A percentile compares a stretch with the other conserved stretches of the same genome.
Conservation (phyloP, 2,888 invertebrate species). For the Aporophyla nigra region DNA sequence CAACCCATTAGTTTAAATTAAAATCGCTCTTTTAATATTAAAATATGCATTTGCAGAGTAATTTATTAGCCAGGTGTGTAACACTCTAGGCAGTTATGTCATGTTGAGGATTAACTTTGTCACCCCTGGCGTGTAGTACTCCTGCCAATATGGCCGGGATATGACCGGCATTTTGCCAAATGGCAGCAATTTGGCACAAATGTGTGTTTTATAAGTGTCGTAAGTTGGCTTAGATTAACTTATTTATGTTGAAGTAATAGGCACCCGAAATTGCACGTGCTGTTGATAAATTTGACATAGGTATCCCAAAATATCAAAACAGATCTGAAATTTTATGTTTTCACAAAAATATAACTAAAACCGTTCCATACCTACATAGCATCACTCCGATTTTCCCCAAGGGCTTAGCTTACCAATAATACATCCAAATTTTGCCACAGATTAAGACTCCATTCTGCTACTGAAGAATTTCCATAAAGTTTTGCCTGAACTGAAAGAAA, state of each 20-base stretch:
- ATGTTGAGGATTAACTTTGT: conserved; percentile 47
- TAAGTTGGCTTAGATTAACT: conserved; percentile 32
- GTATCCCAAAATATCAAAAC: background rate
- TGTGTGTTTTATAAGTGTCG: conserved; percentile 49
- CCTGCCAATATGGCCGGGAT: conserved; percentile 39
- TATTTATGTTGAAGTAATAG: conserved; percentile 1
- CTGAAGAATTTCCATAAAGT: too few relatives aligned
- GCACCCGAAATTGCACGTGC: too few relatives aligned
- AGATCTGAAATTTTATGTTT: too few relatives aligned
- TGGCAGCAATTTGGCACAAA: conserved; percentile 59
- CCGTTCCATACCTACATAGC: too few relatives aligned
- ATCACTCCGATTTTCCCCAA: too few relatives aligned
- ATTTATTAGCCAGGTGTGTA: conserved; percentile 22
- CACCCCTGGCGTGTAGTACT: conserved; percentile 10
- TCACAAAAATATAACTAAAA: too few relatives aligned
- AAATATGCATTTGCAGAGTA: conserved; percentile 13
- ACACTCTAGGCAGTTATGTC: conserved; percentile 23
- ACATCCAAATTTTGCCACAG: too few relatives aligned
- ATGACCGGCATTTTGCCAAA: conserved; percentile 59
- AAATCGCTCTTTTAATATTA: conserved; percentile 15
- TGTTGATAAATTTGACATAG: background rate
- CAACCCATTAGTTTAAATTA: conserved; percentile 12
- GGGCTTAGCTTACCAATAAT: too few relatives aligned
- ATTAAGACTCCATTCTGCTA: too few relatives aligned
- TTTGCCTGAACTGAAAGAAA: too few relatives aligned